A percentile compares a stretch with the other conserved stretches of the same genome.
These are phyloP conservation scores for Eretmochelys imbricata DNA, from an alignment of 2,113 vertebrate species.

Conservation along the genomic window DNA sequence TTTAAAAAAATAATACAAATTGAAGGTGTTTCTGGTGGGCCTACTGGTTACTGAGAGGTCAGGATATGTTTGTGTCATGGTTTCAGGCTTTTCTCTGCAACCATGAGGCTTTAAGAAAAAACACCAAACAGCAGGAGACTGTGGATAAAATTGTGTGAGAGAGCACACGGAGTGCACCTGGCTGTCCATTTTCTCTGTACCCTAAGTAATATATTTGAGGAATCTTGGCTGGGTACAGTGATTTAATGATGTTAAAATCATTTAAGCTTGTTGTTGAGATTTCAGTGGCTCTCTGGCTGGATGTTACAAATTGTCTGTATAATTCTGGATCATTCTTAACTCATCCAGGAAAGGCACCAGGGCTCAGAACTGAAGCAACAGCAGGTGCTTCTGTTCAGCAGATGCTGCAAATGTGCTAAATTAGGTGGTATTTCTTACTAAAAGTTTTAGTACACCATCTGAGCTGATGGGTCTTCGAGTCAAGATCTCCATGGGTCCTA, in stretches of 20 bases:
- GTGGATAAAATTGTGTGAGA: accelerated
- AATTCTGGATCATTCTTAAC: constrained; percentile 69
- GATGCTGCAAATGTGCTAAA: constrained; percentile 39
- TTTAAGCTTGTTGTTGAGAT: constrained; percentile 59
- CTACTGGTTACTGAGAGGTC: background rate
- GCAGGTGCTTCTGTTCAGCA: constrained; percentile 51
- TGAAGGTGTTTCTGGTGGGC: background rate
- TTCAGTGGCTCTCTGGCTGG: constrained; percentile 71
- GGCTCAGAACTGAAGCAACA: constrained; percentile 7
- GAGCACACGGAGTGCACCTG: background rate
- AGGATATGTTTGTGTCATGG: background rate
- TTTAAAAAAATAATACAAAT: background rate
- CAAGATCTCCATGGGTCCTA: background rate
- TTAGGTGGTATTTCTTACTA: constrained; percentile 47
- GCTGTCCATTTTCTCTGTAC: background rate
- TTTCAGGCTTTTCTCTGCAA: background rate
- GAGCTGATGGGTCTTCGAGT: background rate
- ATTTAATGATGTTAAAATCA: constrained; percentile 61
- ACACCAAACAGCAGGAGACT: background rate
- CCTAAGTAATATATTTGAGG: background rate
- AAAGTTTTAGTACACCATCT: constrained; percentile 35
- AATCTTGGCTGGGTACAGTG: constrained; percentile 23
- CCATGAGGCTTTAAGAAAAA: background rate
- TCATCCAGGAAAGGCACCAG: constrained; percentile 61
- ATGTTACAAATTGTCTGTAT: constrained; percentile 66